phyloP scores from a whole-genome alignment of 2,113 vertebrate species.

The Vidua macroura region DNA sequence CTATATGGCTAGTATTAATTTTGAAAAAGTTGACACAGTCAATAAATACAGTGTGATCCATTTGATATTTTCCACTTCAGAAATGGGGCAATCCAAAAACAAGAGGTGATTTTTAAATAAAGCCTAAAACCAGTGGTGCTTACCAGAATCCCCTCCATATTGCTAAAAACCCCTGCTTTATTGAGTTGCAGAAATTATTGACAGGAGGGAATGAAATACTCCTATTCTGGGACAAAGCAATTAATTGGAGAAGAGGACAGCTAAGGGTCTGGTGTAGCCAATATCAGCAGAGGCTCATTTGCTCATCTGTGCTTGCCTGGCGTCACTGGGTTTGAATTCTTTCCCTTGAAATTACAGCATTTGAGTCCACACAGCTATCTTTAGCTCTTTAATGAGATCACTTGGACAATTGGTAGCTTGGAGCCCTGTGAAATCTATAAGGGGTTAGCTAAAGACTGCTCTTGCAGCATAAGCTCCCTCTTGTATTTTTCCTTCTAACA shows the following conservation, averaged over 20 bases:
- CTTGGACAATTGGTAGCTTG: conserved; percentile 32
- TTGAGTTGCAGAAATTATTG: neutral
- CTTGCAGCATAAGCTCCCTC: neutral
- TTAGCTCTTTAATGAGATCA: conserved; percentile 65
- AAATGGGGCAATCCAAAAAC: neutral
- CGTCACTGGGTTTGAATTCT: conserved; percentile 26
- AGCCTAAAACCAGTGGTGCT: neutral
- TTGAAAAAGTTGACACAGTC: neutral
- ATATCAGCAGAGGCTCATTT: neutral
- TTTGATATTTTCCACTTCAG: neutral
- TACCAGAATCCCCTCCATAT: neutral
- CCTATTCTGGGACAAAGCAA: neutral
- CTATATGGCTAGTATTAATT: neutral
- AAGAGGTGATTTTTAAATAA: neutral
- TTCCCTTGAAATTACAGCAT: neutral
- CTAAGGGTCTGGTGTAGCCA: neutral
- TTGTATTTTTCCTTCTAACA: neutral
- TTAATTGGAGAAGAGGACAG: neutral
- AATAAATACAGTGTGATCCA: neutral
- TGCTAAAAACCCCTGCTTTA: neutral
- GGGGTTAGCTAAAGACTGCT: neutral
- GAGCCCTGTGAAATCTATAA: conserved; percentile 1
- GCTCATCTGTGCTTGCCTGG: neutral
- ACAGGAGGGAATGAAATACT: neutral
- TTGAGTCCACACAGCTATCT: conserved; percentile 35